Evolutionary conservation across 2,888 invertebrate species (phyloP), one percentile per base, ranked within the genome.

Genomic region (Automeris io): DNA sequence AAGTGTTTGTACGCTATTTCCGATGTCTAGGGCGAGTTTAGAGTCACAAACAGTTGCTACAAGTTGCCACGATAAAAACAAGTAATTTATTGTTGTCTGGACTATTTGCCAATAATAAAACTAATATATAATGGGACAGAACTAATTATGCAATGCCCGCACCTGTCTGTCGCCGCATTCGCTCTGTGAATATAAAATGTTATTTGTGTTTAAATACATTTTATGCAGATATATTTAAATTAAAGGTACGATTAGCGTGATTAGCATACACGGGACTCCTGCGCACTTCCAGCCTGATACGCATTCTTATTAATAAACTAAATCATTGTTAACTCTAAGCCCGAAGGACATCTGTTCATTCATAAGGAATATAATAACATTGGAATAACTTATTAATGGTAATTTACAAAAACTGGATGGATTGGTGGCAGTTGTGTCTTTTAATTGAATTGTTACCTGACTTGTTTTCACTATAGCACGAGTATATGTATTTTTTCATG

Each of bases 151-250:
- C 18, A 18, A 29, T 25, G 9, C 33, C 18, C 23, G 33, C 43
- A 46, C 41, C 39, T 35, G 42, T 36, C 24, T 9, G 6, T 9
- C 16, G n/a, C 11, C 29, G 13, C 29, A n/a, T 7, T 33, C 21
- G 18, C 13, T 21, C 11, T 25, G 18, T 29, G 31, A 35, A 37
- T 31, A 31, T 6, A 7, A 32, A 32, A 32, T 22, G 23, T 23
- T 12, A 23, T 37, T 37, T 52, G 29, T 29, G 13, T 29, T 29
- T 16, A 41, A 51, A 56, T 54, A 57, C 49, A 48, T 54, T 61
- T 56, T 58, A 65, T 65, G 66, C 53, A 58, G 51, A 61, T 48
- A 60, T 71, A 72, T 70, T 69, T 40, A 64, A 68, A 70, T 70
- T 43, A 47, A 35, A 18, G 37, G 36, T 16, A 29, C 29, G 16